Percentiles rank a stretch among this genome's conserved stretches.
These are phyloP conservation scores for Ciconia maguari DNA, from an alignment of 2,113 vertebrate genomes.

Conservation along the genomic window DNA sequence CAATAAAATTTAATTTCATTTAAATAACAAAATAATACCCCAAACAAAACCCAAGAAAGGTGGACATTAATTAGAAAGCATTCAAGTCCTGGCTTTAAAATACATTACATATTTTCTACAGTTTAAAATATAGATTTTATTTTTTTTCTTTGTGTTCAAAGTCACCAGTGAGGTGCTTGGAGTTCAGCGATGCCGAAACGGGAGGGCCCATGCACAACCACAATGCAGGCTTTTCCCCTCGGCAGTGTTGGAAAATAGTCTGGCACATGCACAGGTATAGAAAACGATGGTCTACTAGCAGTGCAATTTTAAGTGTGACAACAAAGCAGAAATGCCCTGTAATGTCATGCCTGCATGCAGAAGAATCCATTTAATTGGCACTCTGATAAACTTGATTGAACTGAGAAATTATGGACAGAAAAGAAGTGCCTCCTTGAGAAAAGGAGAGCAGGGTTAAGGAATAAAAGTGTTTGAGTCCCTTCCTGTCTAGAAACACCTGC, in stretches of 20 bases:
- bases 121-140: background rate
- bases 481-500: background rate
- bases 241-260: background rate
- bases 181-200: background rate
- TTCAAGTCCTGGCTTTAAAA: background rate
- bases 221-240: background rate
- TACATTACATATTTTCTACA: background rate
- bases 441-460: background rate
- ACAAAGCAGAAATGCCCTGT: background rate
- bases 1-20: constrained; percentile 44
- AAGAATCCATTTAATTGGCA: background rate
- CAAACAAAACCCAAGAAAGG: background rate
- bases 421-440: background rate
- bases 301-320: background rate
- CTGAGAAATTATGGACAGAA: background rate
- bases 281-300: background rate
- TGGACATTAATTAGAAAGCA: background rate
- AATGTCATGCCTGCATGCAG: background rate
- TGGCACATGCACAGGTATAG: background rate
- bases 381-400: background rate
- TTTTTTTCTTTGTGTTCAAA: background rate
- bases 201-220: background rate
- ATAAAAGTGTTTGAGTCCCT: background rate
- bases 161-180: background rate
- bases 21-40: constrained; percentile 31